Evolutionary conservation across 2,797 vertebrate species (phyloP), one percentile per base, ranked within the genome.

Genomic region (Geotrypetes seraphini): DNA sequence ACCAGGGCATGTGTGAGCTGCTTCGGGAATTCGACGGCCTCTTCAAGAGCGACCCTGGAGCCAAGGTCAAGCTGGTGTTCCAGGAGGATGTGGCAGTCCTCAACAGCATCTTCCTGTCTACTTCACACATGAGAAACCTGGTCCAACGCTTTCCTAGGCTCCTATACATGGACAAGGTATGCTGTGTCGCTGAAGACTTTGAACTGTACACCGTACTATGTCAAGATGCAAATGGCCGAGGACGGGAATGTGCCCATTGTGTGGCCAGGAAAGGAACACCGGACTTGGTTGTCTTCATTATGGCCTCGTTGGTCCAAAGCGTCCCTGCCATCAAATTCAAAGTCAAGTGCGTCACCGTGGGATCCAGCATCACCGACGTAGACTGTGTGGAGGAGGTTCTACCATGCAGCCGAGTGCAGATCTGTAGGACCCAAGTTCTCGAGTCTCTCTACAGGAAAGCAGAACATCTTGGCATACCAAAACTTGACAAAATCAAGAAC

Each of bases 21-120:
- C 20, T 52, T 16, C 31, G 30, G 3, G 15, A 43, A 6, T 35
- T 53, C 18, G 43, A 43, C 3, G 15, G 19, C 2, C 43, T 47
- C 11, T 53, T 53, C 31, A 42, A 41, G 20, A 12, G 22, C 2
- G 39, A 53, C n/a, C 12, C 21, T 0, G 31, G 30, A 1, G 43
- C 43, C 10, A 53, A 53, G 22, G 44, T 53, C 17, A 53, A 53
- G 11, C 35, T 47, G 9, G 50, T 53, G 7, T 53, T 53, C 21
- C 35, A 47, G 15, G 50, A 53, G 31, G 50, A 47, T 1, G 50
- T 31, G 22, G 44, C 50, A 1, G 33, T 53, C 28, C 44, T 53
- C 39, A 39, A 44, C 13, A 39, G 31, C 22, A 39, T 53, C 26
- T 53, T 53, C 32, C 9, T 47, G 21, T 24, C 31, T 19, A 53